phyloP scores from a whole-genome alignment of 1,140 invertebrate genomes.

The Penaeus vannamei region DNA sequence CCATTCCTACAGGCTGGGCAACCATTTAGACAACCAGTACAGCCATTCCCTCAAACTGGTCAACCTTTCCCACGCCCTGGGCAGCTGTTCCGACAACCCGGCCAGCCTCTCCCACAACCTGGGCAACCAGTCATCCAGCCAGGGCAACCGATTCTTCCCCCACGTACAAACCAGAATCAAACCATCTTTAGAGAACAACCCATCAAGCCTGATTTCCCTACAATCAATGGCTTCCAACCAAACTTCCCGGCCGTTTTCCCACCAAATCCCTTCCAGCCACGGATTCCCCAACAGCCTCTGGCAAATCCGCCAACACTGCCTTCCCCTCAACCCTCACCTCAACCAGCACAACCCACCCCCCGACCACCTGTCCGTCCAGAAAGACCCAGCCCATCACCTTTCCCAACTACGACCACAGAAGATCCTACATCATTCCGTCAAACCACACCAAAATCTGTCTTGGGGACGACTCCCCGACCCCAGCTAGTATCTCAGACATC shows the following conservation, averaged over 20 bases:
- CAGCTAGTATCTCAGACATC: background rate
- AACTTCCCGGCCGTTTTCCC: background rate
- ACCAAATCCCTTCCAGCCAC: background rate
- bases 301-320: background rate
- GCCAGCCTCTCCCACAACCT: constrained; percentile 25
- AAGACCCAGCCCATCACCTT: no score
- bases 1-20: constrained; percentile 24
- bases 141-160: background rate
- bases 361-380: background rate
- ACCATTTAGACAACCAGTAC: background rate
- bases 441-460: background rate
- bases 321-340: background rate
- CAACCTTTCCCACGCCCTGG: constrained; percentile 5
- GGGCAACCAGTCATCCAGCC: background rate
- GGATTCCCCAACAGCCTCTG: background rate
- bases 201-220: constrained; percentile 24
- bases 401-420: no score
- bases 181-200: constrained; percentile 32
- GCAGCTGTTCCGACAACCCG: background rate
- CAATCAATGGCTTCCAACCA: background rate
- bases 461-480: background rate
- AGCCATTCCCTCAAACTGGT: constrained; percentile 17
- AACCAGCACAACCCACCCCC: background rate
- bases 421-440: background rate
- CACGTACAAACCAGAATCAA: background rate